Conservation (phyloP, 2,888 invertebrate species). For the Rhingia campestris region DNA sequence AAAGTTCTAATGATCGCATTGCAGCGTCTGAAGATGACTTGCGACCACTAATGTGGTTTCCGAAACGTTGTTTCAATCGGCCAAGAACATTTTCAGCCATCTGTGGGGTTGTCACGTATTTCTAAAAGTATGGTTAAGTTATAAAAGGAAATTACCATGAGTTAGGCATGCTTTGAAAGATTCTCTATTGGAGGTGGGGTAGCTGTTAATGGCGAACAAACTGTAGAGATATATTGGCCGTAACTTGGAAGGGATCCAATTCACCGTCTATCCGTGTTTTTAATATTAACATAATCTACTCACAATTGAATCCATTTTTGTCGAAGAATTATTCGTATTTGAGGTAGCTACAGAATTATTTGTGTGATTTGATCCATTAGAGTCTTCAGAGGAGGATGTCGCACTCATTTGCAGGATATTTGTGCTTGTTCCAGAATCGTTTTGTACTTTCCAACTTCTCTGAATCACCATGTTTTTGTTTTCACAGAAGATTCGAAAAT, state of each 20-base stretch:
- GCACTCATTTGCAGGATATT: slow-evolving; percentile 78
- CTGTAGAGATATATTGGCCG: no score
- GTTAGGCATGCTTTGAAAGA: no score
- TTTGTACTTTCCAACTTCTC: slow-evolving; percentile 81
- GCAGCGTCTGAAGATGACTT: slow-evolving; percentile 79
- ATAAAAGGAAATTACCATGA: neutral
- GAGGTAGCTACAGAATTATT: slow-evolving; percentile 80
- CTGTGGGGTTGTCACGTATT: slow-evolving; percentile 80
- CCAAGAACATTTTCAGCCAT: slow-evolving; percentile 81
- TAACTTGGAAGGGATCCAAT: no score
- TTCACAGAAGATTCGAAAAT: neutral
- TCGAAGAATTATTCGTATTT: slow-evolving; percentile 65
- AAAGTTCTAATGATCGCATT: slow-evolving; percentile 84
- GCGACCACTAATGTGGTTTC: slow-evolving; percentile 77
- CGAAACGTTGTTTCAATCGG: slow-evolving; percentile 80
- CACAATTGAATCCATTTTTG: slow-evolving; percentile 61
- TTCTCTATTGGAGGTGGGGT: no score
- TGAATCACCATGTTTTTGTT: slow-evolving; percentile 80
- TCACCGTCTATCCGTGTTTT: no score
- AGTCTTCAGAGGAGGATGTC: slow-evolving; percentile 81
- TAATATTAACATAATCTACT: neutral
- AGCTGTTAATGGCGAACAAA: no score
- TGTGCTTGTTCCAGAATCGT: slow-evolving; percentile 76
- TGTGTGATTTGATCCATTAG: slow-evolving; percentile 82
- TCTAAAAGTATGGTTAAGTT: slow-evolving; percentile 74